phyloP scores from a whole-genome alignment of 2,888 invertebrate species.

The Syrista parreyssii region DNA sequence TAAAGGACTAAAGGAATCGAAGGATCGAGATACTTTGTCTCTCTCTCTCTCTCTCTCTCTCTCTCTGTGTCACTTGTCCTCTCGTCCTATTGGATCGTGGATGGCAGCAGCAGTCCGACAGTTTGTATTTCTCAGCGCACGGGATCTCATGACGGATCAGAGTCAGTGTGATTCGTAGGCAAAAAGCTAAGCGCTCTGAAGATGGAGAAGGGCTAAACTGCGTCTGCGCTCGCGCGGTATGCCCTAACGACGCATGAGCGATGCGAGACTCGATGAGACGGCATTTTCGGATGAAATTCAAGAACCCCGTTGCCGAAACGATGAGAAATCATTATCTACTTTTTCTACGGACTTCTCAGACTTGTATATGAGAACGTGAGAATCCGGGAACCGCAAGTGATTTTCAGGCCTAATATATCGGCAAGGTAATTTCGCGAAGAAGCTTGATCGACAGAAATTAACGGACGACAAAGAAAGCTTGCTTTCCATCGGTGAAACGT shows the following conservation, averaged over 20 bases:
- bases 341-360: background rate
- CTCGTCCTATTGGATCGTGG: background rate
- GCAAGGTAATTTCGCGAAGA: background rate
- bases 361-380: background rate
- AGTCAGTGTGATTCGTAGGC: constrained; percentile 27
- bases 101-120: constrained; percentile 19
- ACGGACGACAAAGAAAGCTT: background rate
- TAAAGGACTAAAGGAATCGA: background rate
- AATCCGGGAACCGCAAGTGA: background rate
- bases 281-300: constrained; percentile 26
- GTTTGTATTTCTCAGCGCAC: constrained; percentile 29
- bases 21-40: constrained; percentile 7
- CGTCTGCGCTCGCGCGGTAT: constrained; percentile 28
- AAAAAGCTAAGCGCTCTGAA: constrained; percentile 27
- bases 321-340: background rate
- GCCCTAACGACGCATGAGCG: constrained; percentile 37
- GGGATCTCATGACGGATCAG: constrained; percentile 23
- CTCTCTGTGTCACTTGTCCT: too few species aligned
- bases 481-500: background rate
- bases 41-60: background rate
- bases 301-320: constrained; percentile 4
- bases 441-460: background rate
- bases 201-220: constrained; percentile 16
- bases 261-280: constrained; percentile 26
- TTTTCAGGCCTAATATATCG: background rate